phyloP scores from a whole-genome alignment of 2,797 vertebrate species.

The Enteromius anoplus region DNA sequence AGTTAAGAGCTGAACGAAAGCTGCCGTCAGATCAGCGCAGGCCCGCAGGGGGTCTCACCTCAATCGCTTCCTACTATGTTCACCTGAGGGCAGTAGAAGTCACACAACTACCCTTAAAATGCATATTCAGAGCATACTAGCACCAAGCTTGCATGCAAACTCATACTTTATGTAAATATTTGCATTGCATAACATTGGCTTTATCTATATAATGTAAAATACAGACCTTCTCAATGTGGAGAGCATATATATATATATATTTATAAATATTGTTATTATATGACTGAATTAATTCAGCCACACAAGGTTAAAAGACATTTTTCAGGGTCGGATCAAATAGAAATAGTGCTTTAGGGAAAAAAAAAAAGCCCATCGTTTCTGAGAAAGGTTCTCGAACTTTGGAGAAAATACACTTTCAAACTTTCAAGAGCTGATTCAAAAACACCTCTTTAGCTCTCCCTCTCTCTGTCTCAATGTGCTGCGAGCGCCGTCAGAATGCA shows the following conservation, averaged over 20 bases:
- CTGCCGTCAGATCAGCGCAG: slow-evolving; percentile 42
- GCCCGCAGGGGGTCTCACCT: slow-evolving; percentile 36
- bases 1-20: slow-evolving; percentile 61
- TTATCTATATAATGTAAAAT: neutral
- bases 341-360: neutral
- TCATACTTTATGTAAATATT: slow-evolving; percentile 22
- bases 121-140: slow-evolving; percentile 14
- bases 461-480: slow-evolving; percentile 32
- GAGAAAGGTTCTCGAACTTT: slow-evolving; percentile 24
- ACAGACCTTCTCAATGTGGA: neutral
- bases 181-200: neutral
- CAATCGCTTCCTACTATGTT: slow-evolving; percentile 25
- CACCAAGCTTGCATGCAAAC: slow-evolving; percentile 4
- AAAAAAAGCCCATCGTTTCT: neutral
- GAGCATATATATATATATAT: neutral
- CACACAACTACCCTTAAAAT: slow-evolving; percentile 24
- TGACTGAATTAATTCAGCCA: neutral
- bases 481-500: slow-evolving; percentile 54
- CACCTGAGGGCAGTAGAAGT: slow-evolving; percentile 52
- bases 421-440: slow-evolving; percentile 57
- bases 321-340: neutral
- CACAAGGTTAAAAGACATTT: neutral
- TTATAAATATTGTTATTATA: neutral
- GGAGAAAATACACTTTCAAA: slow-evolving; percentile 52
- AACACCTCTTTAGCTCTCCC: slow-evolving; percentile 46